Evolutionary conservation across 2,113 vertebrate genomes (phyloP), one percentile per base, ranked within the genome.

Genomic region (Pipra filicauda): DNA sequence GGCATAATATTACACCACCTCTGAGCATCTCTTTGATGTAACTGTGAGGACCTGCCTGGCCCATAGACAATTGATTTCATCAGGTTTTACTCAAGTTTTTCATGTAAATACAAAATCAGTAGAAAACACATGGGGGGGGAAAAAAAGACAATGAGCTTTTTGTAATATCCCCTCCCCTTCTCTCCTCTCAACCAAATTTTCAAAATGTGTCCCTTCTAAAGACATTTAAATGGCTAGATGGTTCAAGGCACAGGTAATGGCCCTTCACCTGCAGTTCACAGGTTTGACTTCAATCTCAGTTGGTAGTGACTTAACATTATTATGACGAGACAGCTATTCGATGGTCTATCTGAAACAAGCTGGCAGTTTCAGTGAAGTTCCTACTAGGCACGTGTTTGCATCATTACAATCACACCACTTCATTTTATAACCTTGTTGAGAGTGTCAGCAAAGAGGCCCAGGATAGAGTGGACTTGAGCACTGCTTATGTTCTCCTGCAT

Each of bases 271-370:
- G 19, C 62, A 89, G 35, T 39, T 76, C 73, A 70, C 37, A 57
- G 31, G 55, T 81, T 81, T 90, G 52, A 84, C 54, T 93, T 88
- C 62, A 85, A 30, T 18, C 48, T 72, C 57, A 62, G 41, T 0
- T 90, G 37, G 21, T 62, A 77, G 48, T 26, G 33, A 84, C n/a
- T 54, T 37, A 88, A 82, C 3, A 4, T 70, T 62, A 76, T 62
- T 39, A 80, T 0, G 5, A 55, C 17, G 14, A 82, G 52, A 79
- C 61, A 94, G 85, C 48, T 91, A 37, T 77, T 92, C 46, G 89
- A 39, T 48, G 20, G 44, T 51, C 70, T 77, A 21, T 72, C 69
- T 91, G 91, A 88, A 95, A 91, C 26, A 87, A 91, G 33, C 41
- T 69, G 20, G 22, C 81, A 91, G 57, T 82, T 87, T 70, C 70